Base-by-base conservation (phyloP, 2,888 invertebrate genomes). In the Antitype chi region DNA sequence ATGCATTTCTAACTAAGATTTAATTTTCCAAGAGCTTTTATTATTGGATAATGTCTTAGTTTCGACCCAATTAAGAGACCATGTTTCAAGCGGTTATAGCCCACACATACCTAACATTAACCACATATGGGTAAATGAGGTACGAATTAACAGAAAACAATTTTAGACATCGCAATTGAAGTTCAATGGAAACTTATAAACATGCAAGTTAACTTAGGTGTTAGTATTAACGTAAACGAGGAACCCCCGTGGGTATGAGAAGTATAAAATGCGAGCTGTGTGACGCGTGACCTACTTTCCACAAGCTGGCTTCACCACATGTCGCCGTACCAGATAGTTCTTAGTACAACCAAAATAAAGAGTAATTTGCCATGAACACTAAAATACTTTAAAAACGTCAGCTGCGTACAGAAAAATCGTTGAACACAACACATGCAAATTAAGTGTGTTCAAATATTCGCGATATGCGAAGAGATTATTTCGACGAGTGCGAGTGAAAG, bases 261-360 rank as follows among this genome's bases (percentile, higher is more conserved):
- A 91, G 93, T 94, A 95, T 95, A 95, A 95, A 96, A 95, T 93
- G 95, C 96, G 94, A 91, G 90, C 92, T 93, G 94, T 96, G 96
- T 96, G 95, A 96, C 95, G 95, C 90, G 84, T 93, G 95, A 81
- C 96, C 96, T 87, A 96, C 96, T 96, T 96, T 96, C 96, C 95
- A 94, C 91, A 86, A 90, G 91, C 92, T 92, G 92, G 93, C 94
- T 93, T 86, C 88, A 91, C 93, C 94, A 95, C 94, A 95, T 94
- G 94, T 92, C 93, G 91, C 89, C 89, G 90, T 90, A 87, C 88
- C 89, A 87, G 84, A 85, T 91, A 88, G 86, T 88, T 89, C 91
- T 91, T 94, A 94, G 87, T 75, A 49, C 79, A 64, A 85, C 86
- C 76, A 53, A 78, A 85, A 92, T 94, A 95, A 93, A 91, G 91